Evolutionary conservation across 35 echinoderm and acorn worm species (phyloP).

Genomic region (Ophioderma brevispina): DNA sequence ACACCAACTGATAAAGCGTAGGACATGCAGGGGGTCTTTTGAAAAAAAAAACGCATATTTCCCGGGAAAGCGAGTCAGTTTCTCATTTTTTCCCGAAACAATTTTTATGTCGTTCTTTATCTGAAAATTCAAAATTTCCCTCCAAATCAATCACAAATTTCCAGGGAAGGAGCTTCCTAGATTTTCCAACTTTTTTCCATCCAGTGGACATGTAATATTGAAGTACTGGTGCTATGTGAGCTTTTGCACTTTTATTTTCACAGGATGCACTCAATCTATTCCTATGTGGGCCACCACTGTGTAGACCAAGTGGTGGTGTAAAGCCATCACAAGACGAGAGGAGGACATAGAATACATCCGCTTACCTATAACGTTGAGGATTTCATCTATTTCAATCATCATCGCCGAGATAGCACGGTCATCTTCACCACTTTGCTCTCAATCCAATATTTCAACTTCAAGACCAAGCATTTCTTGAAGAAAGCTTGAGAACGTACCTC

Average conservation of each 20-base stretch:
- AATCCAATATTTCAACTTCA: slow-evolving; percentile 96
- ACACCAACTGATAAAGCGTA: no score
- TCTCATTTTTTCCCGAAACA: no score
- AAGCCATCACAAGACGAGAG: slow-evolving; percentile 78
- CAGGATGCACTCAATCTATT: slow-evolving; percentile 89
- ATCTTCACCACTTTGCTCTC: slow-evolving; percentile 94
- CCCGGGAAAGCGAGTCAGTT: no score
- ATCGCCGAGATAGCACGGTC: slow-evolving; percentile 93
- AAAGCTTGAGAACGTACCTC: slow-evolving; percentile 83
- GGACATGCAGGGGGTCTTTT: no score
- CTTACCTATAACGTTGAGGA: slow-evolving; percentile 98
- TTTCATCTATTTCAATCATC: slow-evolving; percentile 99
- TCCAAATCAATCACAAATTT: no score
- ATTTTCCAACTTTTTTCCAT: no score
- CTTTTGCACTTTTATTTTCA: not conserved
- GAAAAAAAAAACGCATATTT: no score
- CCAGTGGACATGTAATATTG: no score
- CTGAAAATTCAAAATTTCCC: no score
- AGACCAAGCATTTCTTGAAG: slow-evolving; percentile 83
- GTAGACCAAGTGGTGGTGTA: slow-evolving; percentile 84
- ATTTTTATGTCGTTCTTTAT: no score
- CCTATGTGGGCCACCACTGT: slow-evolving; percentile 86
- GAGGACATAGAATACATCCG: slow-evolving; percentile 98
- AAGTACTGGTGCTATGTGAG: no score
- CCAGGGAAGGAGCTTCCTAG: no score